Conservation (phyloP, 2,888 invertebrate genomes). For the Habrosyne pyritoides region DNA sequence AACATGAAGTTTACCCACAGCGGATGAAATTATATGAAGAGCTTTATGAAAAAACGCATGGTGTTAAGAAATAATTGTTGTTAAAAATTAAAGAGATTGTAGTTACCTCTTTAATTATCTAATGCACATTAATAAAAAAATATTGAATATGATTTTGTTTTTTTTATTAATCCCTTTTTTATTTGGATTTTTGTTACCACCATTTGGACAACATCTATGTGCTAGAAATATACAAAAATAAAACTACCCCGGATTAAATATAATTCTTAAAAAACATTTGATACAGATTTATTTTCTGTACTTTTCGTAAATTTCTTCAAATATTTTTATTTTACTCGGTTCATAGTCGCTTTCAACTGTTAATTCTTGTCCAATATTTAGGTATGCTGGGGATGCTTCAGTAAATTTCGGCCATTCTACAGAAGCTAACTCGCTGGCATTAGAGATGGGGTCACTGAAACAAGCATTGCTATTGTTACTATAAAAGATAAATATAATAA, state of each 20-base stretch:
- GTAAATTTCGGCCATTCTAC: conserved; percentile 41
- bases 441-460: conserved; percentile 47
- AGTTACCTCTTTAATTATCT: no score
- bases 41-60: conserved; percentile 45
- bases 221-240: no score
- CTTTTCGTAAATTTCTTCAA: conserved; percentile 45
- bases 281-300: conserved; percentile 32
- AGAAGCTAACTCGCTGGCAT: conserved; percentile 20
- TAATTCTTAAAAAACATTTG: neutral
- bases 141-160: no score
- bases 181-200: no score
- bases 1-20: conserved; percentile 53
- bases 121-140: no score
- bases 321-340: conserved; percentile 46
- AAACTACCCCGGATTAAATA: neutral
- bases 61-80: neutral
- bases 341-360: conserved; percentile 37
- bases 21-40: conserved; percentile 62
- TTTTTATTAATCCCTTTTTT: no score
- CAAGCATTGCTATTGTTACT: neutral
- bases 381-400: conserved; percentile 26
- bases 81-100: neutral
- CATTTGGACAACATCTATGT: no score
- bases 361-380: conserved; percentile 42
- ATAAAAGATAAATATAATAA: neutral